Evolutionary conservation across 2,888 invertebrate species (phyloP), one percentile per base, ranked within the genome.

Genomic region (Metellina segmentata): DNA sequence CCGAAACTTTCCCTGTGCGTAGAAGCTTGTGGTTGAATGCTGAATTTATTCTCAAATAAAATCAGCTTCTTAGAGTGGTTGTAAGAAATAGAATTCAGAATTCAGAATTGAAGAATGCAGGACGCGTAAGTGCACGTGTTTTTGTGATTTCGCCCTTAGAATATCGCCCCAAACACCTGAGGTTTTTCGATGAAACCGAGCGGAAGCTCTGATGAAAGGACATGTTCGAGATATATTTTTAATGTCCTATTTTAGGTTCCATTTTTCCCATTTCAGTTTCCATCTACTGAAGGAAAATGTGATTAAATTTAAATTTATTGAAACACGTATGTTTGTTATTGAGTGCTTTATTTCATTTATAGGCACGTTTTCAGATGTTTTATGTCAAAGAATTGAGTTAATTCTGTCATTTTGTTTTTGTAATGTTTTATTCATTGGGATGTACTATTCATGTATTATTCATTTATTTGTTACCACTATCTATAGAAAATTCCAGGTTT

Each of bases 11-110:
- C 8, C 48, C 61, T n/a, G 34, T 61, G 49, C 61, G n/a, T 77
- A n/a, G 20, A 79, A 79, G 53, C 61, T 79, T 79, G 79, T 16
- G 79, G 79, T 79, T 79, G 79, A 79, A 79, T 69, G 34, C 61
- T 79, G 20, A 34, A 34, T 61, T 19, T 79, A 61, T 79, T 61
- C 61, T 79, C 79, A 79, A 79, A 79, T 79, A 79, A 79, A 79
- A 79, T 79, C 61, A 79, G 61, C 61, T 79, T 61, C 34, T 79
- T 34, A 16, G 34, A 79, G 79, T 20, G 16, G 61, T 61, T 79
- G 61, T 79, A 34, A 61, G 79, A 78, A 79, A 79, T 79, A 61
- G 79, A 79, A 61, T 79, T 79, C 61, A 11, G 61, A 20, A 61
- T 79, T 79, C 69, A 5, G 11, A 16, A 61, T 8, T 61, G 61